Evolutionary conservation across 2,797 vertebrate species (phyloP).

Genomic region (Aratinga solstitialis): DNA sequence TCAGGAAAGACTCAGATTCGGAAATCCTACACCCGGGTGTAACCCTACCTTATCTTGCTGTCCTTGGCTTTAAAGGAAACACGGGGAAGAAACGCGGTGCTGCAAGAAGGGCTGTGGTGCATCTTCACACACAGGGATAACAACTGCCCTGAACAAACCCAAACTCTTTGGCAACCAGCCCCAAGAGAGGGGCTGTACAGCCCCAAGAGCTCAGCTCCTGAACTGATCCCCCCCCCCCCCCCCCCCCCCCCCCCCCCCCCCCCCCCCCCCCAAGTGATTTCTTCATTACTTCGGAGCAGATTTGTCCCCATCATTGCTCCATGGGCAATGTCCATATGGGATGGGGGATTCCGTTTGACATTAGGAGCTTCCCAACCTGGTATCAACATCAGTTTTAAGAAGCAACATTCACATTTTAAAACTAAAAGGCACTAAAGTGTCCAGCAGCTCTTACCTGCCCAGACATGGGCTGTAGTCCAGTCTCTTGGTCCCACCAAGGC

Average conservation of each 20-base stretch:
- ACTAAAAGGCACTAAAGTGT: background rate
- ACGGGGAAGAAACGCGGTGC: background rate
- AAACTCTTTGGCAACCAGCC: background rate
- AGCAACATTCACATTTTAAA: background rate
- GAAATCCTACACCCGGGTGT: slow-evolving; percentile 62
- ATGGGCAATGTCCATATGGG: rapidly evolving
- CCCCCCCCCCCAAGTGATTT: rapidly evolving
- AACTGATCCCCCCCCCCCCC: background rate
- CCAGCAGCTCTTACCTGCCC: background rate
- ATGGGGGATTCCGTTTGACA: background rate
- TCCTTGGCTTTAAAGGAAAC: slow-evolving; percentile 67
- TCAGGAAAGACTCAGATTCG: slow-evolving; percentile 72
- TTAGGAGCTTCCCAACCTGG: background rate
- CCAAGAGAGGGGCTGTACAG: rapidly evolving
- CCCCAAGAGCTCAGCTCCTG: background rate
- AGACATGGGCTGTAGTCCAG: background rate
- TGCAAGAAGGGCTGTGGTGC: background rate
- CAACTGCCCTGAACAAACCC: background rate
- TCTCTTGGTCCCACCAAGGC: background rate
- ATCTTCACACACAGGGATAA: rapidly evolving
- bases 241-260: too few species aligned
- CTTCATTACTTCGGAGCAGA: background rate
- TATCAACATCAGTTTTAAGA: background rate
- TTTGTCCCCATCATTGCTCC: background rate
- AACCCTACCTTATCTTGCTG: slow-evolving; percentile 51